These are phyloP conservation scores for Eueides isabella DNA, from an alignment of 1,140 invertebrate species.

Conservation along the genomic window DNA sequence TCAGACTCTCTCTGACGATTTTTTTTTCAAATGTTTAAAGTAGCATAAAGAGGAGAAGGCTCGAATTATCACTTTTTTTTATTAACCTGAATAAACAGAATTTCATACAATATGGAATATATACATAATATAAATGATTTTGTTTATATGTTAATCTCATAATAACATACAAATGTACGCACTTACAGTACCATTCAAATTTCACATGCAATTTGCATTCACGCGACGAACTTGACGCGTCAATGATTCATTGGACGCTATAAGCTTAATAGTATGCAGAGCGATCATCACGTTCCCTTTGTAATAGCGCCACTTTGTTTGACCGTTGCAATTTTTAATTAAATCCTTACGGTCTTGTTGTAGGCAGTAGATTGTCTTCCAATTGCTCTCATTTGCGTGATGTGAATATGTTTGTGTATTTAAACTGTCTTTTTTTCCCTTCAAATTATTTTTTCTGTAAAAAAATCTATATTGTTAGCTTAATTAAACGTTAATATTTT, in stretches of 20 bases:
- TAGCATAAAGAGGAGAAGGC: too few relatives aligned
- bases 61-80: too few relatives aligned
- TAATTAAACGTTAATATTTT: too few relatives aligned
- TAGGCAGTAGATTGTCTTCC: background rate
- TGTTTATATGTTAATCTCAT: constrained; percentile 1
- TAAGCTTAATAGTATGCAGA: constrained; percentile 19
- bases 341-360: constrained; percentile 2
- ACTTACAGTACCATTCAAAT: constrained; percentile 5
- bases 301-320: constrained; percentile 21
- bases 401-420: background rate
- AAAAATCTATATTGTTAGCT: background rate
- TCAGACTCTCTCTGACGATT: too few relatives aligned
- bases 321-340: constrained; percentile 21
- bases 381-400: background rate
- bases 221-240: constrained; percentile 8
- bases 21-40: too few relatives aligned
- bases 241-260: constrained; percentile 23
- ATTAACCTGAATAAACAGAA: too few relatives aligned
- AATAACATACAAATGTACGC: constrained; percentile 10
- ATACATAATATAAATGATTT: background rate
- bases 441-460: background rate
- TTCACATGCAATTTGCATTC: background rate
- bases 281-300: constrained; percentile 18
- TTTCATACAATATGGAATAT: background rate
- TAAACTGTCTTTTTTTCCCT: background rate